Percentiles rank a stretch among this genome's conserved stretches.
Evolutionary conservation across 2,113 vertebrate genomes (phyloP).

Genomic region (Steatornis caripensis): DNA sequence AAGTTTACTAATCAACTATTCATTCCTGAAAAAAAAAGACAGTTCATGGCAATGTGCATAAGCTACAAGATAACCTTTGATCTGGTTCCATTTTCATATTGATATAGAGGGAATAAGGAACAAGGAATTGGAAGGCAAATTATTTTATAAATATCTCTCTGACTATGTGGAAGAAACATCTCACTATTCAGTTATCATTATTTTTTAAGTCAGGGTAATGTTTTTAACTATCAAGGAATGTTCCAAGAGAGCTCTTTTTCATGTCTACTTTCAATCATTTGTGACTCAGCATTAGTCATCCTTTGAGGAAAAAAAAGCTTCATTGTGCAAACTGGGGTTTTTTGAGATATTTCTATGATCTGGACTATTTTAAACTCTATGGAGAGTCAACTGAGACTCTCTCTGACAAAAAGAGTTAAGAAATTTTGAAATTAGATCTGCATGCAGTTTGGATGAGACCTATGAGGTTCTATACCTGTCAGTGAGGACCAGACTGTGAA

Average conservation of each 20-base stretch:
- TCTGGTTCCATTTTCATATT: background rate
- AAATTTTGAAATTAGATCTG: background rate
- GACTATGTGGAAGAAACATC: background rate
- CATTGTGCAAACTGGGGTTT: background rate
- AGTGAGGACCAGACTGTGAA: background rate
- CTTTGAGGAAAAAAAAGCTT: background rate
- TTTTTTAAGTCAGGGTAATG: background rate
- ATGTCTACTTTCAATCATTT: background rate
- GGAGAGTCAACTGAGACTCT: background rate
- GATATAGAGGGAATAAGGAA: background rate
- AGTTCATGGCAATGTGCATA: background rate
- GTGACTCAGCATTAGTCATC: background rate
- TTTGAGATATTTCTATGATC: fast-evolving
- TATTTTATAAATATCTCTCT: background rate
- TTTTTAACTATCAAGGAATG: background rate
- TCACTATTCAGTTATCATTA: background rate
- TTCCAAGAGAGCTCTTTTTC: background rate
- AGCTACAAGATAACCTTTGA: background rate
- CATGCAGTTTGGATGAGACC: background rate
- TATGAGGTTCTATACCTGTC: background rate
- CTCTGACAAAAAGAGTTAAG: background rate
- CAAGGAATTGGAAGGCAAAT: background rate
- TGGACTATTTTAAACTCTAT: background rate
- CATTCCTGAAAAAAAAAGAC: background rate
- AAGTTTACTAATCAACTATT: background rate